Base-by-base conservation (phyloP, 2,888 invertebrate species). In the Cephalotes varians region DNA sequence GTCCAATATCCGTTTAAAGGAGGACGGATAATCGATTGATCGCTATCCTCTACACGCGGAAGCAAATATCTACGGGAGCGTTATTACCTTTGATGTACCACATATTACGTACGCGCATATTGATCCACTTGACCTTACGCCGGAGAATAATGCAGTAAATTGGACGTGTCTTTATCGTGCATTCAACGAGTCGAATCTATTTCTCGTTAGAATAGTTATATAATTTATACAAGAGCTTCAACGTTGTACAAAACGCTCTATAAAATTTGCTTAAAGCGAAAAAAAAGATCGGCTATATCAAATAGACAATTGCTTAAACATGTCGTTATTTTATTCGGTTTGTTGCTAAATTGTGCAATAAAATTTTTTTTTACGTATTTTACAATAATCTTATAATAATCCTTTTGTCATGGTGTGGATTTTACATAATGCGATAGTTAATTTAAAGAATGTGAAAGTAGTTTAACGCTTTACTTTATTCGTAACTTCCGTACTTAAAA, bases 61-160 rank as follows among this genome's bases (percentile, higher is more conserved):
- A 56, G 87, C 87, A 83, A 87, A 85, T 85, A 89, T 47, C 89
- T 71, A 69, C 37, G 72, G 44, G 85, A 72, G 85, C 85, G 82
- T 87, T 87, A 88, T 88, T 88, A 88, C 85, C 85, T 89, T 87
- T 88, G 87, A 88, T 73, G 88, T 77, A 60, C 80, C 82, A 80
- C 73, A 82, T 81, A 80, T 85, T 85, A 85, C 81, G 83, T 58
- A 47, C 65, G 54, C 51, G 47, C 44, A 56, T 85, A 88, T 88
- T 71, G 89, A 88, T 84, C 89, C 74, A 49, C 44, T 76, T 74
- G 80, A 77, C 82, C 82, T 73, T 64, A 18, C 18, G 10, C 10
- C 31, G 31, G 44, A 47, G 60, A 74, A 77, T 81, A 84, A 89
- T 86, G 76, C 21, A 60, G 31, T 81, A 74, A 40, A 34, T 64